Base-by-base conservation (phyloP, 1,140 invertebrate genomes). In the Chymomyza costata region DNA sequence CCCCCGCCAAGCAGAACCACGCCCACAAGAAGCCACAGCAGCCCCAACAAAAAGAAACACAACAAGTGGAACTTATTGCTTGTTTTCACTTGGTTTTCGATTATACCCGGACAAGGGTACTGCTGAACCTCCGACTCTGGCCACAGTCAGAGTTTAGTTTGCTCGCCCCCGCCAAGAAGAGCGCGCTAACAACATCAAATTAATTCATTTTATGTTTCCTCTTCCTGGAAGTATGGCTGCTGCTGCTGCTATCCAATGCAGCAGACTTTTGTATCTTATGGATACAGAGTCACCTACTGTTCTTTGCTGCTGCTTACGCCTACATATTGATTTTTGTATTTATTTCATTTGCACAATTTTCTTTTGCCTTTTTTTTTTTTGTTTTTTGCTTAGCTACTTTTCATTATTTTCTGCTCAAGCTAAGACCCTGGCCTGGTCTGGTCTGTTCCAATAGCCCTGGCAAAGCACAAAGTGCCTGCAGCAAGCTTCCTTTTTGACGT, bases 131-230 rank as follows among this genome's bases (percentile, higher is more conserved):
- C 32, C 37, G 16, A 28, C 66, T 67, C 58, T 50, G 5, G 11
- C 35, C 15, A 2, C 15, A 34, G 31, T 6, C 31, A 34, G 10
- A 5, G 25, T 6, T 28, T 5, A 28, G 25, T 6, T 6, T 11
- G 31, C 13, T 6, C 5, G 6, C 3, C 8, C 32, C 8, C 8
- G 3, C 13, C 32, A 34, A 38, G 13, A 14, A 7, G 16, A 13
- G 35, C 14, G 13, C 35, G 50, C 64, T 53, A 65, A 65, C 67
- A 71, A 65, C 64, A 57, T 58, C 55, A 74, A 80, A 80, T 80
- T 81, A 80, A 80, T 80, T 80, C 73, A 78, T 80, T 80, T 80
- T 80, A 73, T 81, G 73, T 73, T 80, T 80, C 73, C 74, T 70
- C 38, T 70, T 16, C 59, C 41, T 38, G 32, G 8, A 5, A 14